A percentile compares a stretch with the other conserved stretches of the same genome.
Conservation (phyloP, 1,140 invertebrate species). For the Oedothorax gibbosus region DNA sequence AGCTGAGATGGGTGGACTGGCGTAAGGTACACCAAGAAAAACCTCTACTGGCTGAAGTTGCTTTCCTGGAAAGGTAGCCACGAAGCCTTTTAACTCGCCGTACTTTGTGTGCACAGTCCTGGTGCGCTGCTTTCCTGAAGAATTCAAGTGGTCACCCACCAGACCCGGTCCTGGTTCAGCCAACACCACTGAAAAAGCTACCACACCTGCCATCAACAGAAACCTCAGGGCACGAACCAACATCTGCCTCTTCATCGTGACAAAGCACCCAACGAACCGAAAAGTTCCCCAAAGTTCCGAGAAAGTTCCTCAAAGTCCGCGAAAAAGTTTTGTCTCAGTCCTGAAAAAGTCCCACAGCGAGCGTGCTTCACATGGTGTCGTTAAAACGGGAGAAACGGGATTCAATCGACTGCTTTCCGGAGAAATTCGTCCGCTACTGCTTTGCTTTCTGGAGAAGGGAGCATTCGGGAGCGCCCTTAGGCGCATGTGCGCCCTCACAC, state of each 20-base stretch:
- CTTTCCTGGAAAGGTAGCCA: constrained; percentile 66
- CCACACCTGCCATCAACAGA: constrained; percentile 8
- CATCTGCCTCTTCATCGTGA: not conserved
- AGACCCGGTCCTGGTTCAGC: not conserved
- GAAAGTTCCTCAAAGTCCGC: not conserved
- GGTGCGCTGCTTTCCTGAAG: constrained; percentile 64
- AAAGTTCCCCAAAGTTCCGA: constrained; percentile 3
- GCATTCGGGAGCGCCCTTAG: not conserved
- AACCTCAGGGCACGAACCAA: not conserved
- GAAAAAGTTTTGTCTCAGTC: not conserved
- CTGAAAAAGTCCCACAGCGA: constrained; percentile 18
- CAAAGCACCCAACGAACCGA: not conserved
- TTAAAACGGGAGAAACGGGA: not conserved
- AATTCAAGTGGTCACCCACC: constrained; percentile 4
- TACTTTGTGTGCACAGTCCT: constrained; percentile 88
- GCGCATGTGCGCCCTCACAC: constrained; percentile 18
- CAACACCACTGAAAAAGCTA: not conserved
- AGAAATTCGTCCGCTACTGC: not conserved
- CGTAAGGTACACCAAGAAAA: constrained; percentile 81
- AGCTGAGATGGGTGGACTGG: constrained; percentile 79
- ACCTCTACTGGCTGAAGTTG: constrained; percentile 70
- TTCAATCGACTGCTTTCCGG: not conserved
- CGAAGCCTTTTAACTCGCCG: constrained; percentile 87
- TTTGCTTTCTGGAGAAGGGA: constrained; percentile 2
- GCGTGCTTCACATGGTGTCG: not conserved